Evolutionary conservation across 2,888 invertebrate species (phyloP), one percentile per base, ranked within the genome.

Genomic region (Rhimphoctona megacephalus): DNA sequence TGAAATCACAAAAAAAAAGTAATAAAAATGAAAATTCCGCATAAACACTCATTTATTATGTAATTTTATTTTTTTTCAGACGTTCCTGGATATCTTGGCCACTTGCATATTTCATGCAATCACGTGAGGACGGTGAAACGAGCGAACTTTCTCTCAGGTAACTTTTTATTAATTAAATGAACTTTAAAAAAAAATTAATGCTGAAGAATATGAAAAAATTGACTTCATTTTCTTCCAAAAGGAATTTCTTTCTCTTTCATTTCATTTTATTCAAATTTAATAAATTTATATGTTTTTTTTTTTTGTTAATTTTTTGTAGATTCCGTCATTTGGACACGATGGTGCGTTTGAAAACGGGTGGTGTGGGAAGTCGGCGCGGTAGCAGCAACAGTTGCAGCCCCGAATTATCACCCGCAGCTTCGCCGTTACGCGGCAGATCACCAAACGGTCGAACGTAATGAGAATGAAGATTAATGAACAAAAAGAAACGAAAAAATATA

Each of bases 61-160:
- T n/a, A 5, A 22, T 64, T 46, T 64, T 30, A 95, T 94, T 36
- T 36, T 19, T 17, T 95, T 94, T 74, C 94, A 97, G 97, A 83
- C 97, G 97, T 89, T 97, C 98, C 0, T 98, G 98, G 98, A 98
- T 98, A 92, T 98, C 98, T 93, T 98, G 98, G 98, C 98, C 98
- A 6, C 95, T 98, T 85, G 98, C 98, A 11, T 98, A 98, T 94
- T 96, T 98, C 91, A 97, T 98, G 94, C 97, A 98, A 94, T 97
- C 97, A 90, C 97, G 96, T 81, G 96, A 97, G 85, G 95, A 95
- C 69, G 95, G 96, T 54, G 94, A 95, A 61, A 94, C 95, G 25
- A 97, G 96, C 92, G 97, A 98, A 94, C 96, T 98, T 83, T 97
- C 97, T 8, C 95, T 98, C 89, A 96, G 98, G 98, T 98, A 95